Base-by-base conservation (phyloP, 2,113 vertebrate species). In the Emydura subglobosa region DNA sequence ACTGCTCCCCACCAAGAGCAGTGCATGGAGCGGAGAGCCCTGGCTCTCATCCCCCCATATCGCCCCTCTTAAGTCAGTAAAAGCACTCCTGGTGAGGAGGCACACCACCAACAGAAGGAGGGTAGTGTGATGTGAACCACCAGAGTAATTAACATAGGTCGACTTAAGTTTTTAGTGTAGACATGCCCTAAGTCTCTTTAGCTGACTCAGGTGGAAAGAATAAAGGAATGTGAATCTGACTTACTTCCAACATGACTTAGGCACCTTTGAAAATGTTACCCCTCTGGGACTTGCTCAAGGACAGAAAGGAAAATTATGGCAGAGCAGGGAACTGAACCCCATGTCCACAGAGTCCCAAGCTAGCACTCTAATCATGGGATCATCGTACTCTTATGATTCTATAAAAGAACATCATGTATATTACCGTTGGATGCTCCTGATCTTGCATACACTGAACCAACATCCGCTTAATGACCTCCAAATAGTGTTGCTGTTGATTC, bases 401-500 rank as follows among this genome's bases (percentile, higher is more conserved):
- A 25, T 47, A 54, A 11, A 12, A 42, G 76, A 7, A 42, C 44
- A 29, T 50, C 13, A 94, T 72, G 47, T 24, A 17, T 80, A 97
- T 98, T 97, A 99, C 99, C 96, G 99, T 98, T 86, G 99, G 98
- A 97, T 99, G 99, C 19, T 99, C 99, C 97, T 99, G 99, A 97
- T 99, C 99, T 97, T 99, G 99, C 99, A 99, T 99, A 97, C 99
- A 99, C 90, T 99, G 99, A 81, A 99, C 99, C 90, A 99, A 98
- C 99, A 99, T 99, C 85, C 99, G 99, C 94, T 99, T 99, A 98
- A 99, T 99, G 59, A 99, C 99, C 1, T 99, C 99, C 98, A 99
- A 98, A 93, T 99, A 99, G 96, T 99, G 99, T 89, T 99, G 99
- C 97, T 99, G 99, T 93, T 99, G 99, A 98, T 99, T 99, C 89